Percentiles rank a stretch among this genome's conserved stretches.
These are phyloP conservation scores for Nymphicus hollandicus DNA, from an alignment of 2,113 vertebrate species.

Conservation along the genomic window DNA sequence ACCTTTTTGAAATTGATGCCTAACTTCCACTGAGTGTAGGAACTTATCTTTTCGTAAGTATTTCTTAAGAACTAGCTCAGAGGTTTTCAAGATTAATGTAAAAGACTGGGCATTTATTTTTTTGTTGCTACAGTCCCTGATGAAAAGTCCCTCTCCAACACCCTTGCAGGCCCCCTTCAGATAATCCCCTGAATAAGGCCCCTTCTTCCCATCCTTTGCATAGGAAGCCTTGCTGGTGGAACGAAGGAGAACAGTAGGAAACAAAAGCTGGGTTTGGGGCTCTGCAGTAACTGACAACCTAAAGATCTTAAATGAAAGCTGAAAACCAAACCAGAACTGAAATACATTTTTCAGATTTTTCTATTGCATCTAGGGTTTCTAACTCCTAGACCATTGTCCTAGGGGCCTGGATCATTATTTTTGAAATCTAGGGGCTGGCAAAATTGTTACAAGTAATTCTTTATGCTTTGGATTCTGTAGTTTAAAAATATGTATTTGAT, in stretches of 20 bases:
- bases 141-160: too few species aligned
- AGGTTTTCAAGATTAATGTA: neutral
- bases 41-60: neutral
- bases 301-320: neutral
- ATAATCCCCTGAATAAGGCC: too few species aligned
- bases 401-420: neutral
- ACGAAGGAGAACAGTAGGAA: neutral
- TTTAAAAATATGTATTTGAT: neutral
- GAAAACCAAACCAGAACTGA: neutral
- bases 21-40: neutral
- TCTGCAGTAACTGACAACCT: neutral
- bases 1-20: neutral
- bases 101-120: neutral
- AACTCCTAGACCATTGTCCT: neutral
- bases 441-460: neutral
- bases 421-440: neutral
- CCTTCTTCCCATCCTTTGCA: neutral
- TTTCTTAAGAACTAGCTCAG: neutral
- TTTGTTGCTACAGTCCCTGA: too few species aligned
- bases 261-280: fast-evolving
- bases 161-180: too few species aligned
- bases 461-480: neutral
- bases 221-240: neutral
- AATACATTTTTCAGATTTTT: neutral
- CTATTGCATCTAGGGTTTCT: neutral